Base-by-base conservation (phyloP, 2,797 vertebrate species). In the Crax fasciolata region DNA sequence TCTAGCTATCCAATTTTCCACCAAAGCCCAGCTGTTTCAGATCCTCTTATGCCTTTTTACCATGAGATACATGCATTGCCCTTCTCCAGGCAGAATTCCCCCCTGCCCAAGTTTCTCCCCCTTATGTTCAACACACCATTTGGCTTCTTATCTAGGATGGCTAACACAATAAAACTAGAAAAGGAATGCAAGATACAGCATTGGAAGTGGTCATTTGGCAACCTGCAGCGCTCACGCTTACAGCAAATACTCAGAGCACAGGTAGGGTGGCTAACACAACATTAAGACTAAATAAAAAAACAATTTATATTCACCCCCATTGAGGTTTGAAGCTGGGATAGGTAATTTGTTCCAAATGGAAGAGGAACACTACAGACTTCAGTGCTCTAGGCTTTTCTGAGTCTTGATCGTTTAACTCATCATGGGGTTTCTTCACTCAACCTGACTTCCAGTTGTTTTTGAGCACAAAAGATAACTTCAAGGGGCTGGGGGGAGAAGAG, bases 261-360 rank as follows among this genome's bases (percentile, higher is more conserved):
- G 57, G 89, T 77, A 65, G 93, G 72, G 65, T 41, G 19, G 67
- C 9, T 1, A 85, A 94, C 35, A 89, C 86, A 84, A 63, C 89
- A 91, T 97, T 95, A 95, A 81, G 74, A 80, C 70, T 93, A 94
- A 96, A 94, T 67, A 94, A 97, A 97, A 93, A 95, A 71, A 4
- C 91, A 63, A 82, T 96, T 89, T 97, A 63, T 92, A 80, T 83
- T 89, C 68, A 88, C 43, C 32, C 90, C 83, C 52, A 87, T 4
- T 87, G 95, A 95, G 90, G 59, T 89, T 3, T 94, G 91, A 95
- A 95, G 91, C 85, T 82, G 57, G 68, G 85, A 79, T 65, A 30
- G 43, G 61, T 79, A 90, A 89, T 97, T 94, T 96, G 82, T 84
- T 94, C 76, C 51, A 91, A 81, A 61, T 52, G 39, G 65, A 80